phyloP scores from a whole-genome alignment of 2,113 vertebrate species.

The Sylvietta virens region DNA sequence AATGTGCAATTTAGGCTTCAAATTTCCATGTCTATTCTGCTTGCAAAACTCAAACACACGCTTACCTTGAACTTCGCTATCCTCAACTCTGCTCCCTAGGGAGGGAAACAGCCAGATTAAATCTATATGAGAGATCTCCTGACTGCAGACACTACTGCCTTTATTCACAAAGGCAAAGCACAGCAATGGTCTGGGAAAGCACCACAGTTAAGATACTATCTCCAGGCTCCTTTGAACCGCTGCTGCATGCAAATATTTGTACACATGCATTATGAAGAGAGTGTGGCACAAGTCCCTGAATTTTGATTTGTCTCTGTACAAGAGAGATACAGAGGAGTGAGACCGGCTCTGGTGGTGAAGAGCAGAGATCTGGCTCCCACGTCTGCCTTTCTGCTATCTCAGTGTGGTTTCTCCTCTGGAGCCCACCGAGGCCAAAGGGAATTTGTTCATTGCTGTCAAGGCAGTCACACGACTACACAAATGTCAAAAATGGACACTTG shows the following conservation, averaged over 20 bases:
- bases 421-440: background rate
- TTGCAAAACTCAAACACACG: slow-evolving; percentile 41
- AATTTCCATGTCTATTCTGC: slow-evolving; percentile 50
- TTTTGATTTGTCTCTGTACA: slow-evolving; percentile 13
- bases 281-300: slow-evolving; percentile 20
- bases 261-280: slow-evolving; percentile 41
- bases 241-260: slow-evolving; percentile 61
- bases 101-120: slow-evolving; percentile 56
- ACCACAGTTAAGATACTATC: slow-evolving; percentile 53
- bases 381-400: background rate
- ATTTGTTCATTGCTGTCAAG: background rate
- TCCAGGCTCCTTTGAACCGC: slow-evolving; percentile 52
- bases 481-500: background rate
- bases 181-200: slow-evolving; percentile 52
- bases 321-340: background rate
- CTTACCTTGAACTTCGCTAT: slow-evolving; percentile 7
- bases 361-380: background rate
- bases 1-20: slow-evolving; percentile 40
- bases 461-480: background rate
- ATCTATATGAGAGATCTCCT: slow-evolving; percentile 50
- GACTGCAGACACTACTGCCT: slow-evolving; percentile 48
- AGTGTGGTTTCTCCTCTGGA: background rate
- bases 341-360: background rate
- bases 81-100: slow-evolving; percentile 27
- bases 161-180: slow-evolving; percentile 55